Evolutionary conservation across 2,797 vertebrate genomes (phyloP).

Genomic region (Gouania willdenowi): DNA sequence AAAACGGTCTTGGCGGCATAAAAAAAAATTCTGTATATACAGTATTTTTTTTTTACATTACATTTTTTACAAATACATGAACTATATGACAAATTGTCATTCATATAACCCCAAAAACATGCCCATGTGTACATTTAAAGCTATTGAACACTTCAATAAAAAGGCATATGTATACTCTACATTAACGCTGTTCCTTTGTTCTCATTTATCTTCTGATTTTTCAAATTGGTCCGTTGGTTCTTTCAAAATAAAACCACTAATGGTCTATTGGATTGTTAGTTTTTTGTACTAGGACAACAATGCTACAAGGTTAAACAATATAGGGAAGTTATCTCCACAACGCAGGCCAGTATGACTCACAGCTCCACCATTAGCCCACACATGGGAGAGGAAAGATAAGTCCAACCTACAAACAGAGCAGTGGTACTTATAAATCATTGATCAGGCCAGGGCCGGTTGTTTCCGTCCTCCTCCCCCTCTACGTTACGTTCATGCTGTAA

Average conservation of each 20-base stretch:
- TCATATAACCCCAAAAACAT: no score
- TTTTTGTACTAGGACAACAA: constrained; percentile 14
- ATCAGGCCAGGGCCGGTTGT: constrained; percentile 40
- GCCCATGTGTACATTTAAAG: no score
- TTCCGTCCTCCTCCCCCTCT: constrained; percentile 2
- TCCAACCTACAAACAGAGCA: constrained; percentile 45
- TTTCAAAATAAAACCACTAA: constrained; percentile 21
- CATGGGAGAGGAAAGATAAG: constrained; percentile 47
- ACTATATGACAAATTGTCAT: no score
- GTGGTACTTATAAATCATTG: constrained; percentile 59
- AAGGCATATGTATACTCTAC: no score
- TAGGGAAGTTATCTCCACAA: constrained; percentile 44
- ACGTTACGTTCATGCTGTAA: constrained; percentile 11
- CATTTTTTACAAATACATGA: no score
- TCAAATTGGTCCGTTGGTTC: no score
- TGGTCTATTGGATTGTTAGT: constrained; percentile 9
- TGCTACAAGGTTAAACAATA: constrained; percentile 22
- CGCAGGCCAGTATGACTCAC: constrained; percentile 41
- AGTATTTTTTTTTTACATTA: no score
- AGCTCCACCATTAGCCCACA: constrained; percentile 36
- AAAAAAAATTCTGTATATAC: no score
- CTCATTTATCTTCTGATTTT: no score
- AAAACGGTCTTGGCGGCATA: no score
- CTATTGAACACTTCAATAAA: no score
- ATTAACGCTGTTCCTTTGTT: no score